phyloP scores from a whole-genome alignment of 2,113 vertebrate species.

The Corythoichthys intestinalis region DNA sequence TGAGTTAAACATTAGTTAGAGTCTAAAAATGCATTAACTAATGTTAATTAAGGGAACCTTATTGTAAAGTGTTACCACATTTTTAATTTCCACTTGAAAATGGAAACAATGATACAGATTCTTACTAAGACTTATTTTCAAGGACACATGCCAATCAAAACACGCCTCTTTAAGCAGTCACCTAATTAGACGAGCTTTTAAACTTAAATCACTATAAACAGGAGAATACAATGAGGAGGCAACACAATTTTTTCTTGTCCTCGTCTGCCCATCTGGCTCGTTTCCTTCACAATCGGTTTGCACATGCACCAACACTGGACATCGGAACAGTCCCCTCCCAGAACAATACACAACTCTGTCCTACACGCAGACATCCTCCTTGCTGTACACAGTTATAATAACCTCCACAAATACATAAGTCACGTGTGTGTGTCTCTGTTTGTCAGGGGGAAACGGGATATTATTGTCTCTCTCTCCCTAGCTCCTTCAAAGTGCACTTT shows the following conservation, averaged over 20 bases:
- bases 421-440: slow-evolving; percentile 30
- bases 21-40: no score
- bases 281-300: slow-evolving; percentile 62
- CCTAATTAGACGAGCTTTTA: slow-evolving; percentile 21
- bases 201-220: slow-evolving; percentile 1
- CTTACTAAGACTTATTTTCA: neutral
- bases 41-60: no score
- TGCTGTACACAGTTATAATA: slow-evolving; percentile 48
- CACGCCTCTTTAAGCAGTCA: neutral
- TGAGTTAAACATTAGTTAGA: no score
- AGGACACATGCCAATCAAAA: neutral
- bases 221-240: neutral
- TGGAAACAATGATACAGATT: neutral
- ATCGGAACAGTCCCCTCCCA: slow-evolving; percentile 51
- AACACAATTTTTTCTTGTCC: slow-evolving; percentile 12
- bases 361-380: slow-evolving; percentile 7
- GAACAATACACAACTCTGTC: slow-evolving; percentile 30
- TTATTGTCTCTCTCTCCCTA: slow-evolving; percentile 63
- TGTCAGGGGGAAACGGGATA: slow-evolving; percentile 59
- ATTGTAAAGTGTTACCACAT: neutral
- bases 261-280: slow-evolving; percentile 41
- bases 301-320: slow-evolving; percentile 49
- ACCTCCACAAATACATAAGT: slow-evolving; percentile 43
- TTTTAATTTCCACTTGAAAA: neutral
- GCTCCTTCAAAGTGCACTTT: slow-evolving; percentile 71